Evolutionary conservation across 2,888 invertebrate genomes (phyloP).

Genomic region (Cecidostiba fungosa): DNA sequence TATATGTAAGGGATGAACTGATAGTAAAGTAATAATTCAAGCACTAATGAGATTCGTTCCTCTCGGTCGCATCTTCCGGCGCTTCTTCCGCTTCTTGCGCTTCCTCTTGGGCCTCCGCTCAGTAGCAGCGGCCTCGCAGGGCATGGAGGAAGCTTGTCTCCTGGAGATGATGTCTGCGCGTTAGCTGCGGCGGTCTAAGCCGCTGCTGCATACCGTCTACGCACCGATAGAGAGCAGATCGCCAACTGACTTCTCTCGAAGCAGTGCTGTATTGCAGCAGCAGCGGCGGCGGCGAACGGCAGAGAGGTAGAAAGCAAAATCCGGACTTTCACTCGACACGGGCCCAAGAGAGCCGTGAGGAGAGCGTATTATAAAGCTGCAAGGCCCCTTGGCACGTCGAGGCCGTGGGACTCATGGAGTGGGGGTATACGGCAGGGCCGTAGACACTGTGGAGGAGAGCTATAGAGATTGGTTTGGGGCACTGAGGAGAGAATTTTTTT

Average conservation of each 20-base stretch:
- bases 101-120: background rate
- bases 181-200: background rate
- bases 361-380: constrained; percentile 51
- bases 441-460: background rate
- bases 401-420: constrained; percentile 67
- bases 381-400: constrained; percentile 73
- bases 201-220: background rate
- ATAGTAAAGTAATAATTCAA: background rate
- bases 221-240: constrained; percentile 52
- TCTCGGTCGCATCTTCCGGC: background rate
- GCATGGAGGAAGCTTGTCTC: constrained; percentile 10
- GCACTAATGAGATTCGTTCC: background rate
- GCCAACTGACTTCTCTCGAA: constrained; percentile 26
- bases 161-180: background rate
- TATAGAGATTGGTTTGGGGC: background rate
- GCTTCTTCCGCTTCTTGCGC: background rate
- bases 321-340: constrained; percentile 78
- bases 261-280: background rate
- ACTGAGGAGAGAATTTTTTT: background rate
- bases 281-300: background rate
- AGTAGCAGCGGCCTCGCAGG: constrained; percentile 14
- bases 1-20: background rate
- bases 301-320: constrained; percentile 79
- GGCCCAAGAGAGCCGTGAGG: constrained; percentile 57
- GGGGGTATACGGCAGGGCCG: background rate